Conservation (phyloP, 2,888 invertebrate species). For the Nomada lathburiana region DNA sequence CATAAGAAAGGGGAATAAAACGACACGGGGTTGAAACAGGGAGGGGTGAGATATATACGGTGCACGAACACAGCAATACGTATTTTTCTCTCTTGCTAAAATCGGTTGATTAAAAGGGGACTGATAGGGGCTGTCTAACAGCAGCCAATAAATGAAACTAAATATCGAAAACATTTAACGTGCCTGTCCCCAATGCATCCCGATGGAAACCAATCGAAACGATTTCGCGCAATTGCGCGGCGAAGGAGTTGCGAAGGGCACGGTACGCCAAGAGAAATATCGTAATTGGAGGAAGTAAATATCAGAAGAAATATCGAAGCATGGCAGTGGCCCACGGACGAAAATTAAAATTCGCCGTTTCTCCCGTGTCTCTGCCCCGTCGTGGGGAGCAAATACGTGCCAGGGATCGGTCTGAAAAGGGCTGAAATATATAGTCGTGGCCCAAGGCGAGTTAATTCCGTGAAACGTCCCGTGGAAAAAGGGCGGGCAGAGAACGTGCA, state of each 20-base stretch:
- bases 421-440: slow-evolving; percentile 33
- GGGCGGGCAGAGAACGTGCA: slow-evolving; percentile 34
- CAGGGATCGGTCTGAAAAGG: slow-evolving; percentile 34
- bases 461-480: slow-evolving; percentile 44
- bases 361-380: neutral
- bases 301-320: neutral
- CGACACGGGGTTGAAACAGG: slow-evolving; percentile 8
- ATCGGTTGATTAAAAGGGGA: too few relatives aligned
- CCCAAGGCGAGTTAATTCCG: slow-evolving; percentile 48
- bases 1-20: slow-evolving; percentile 33
- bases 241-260: neutral
- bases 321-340: neutral
- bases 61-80: too few relatives aligned
- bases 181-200: neutral
- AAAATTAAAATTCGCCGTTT: slow-evolving; percentile 26
- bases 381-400: slow-evolving; percentile 26
- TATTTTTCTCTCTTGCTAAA: too few relatives aligned
- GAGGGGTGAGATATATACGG: neutral
- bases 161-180: too few relatives aligned
- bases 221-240: neutral
- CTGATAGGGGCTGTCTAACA: too few relatives aligned
- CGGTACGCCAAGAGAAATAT: too few relatives aligned
- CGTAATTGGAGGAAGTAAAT: too few relatives aligned
- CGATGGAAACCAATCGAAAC: neutral
- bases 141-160: too few relatives aligned